These are phyloP conservation scores for Porites lutea DNA, from an alignment of 64 coral and sea anemone genomes.

Conservation along the genomic window DNA sequence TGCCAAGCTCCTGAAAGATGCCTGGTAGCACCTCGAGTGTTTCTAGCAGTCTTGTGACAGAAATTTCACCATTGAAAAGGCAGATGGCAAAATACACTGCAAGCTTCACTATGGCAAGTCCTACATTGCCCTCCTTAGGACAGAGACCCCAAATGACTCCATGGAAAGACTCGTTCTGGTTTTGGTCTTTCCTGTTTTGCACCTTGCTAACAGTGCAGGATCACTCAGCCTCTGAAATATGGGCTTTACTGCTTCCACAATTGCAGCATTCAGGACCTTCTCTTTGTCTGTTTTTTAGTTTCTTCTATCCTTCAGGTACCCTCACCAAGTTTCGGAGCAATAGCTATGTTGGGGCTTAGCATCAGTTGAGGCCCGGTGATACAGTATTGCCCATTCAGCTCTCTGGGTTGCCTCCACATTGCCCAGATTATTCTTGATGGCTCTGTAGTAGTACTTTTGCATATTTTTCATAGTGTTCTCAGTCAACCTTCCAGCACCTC, in stretches of 20 bases:
- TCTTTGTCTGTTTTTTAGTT: conserved; percentile 21
- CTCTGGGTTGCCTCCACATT: conserved; percentile 4
- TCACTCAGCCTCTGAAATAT: conserved; percentile 19
- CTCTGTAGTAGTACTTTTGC: conserved; percentile 39
- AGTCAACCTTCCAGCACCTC: conserved; percentile 15
- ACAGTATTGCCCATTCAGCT: conserved; percentile 23
- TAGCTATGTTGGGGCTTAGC: conserved; percentile 17
- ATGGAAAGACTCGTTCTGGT: conserved; percentile 40
- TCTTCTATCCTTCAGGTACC: neutral
- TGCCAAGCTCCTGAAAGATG: too few relatives aligned
- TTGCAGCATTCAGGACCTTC: conserved; percentile 22
- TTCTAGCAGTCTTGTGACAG: neutral
- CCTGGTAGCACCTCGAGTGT: too few relatives aligned
- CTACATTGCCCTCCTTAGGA: conserved; percentile 21
- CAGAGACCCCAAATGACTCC: conserved; percentile 35
- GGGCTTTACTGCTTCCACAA: conserved; percentile 31
- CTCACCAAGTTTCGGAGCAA: conserved; percentile 47
- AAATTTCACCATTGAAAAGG: conserved; percentile 29
- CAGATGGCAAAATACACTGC: conserved; percentile 26
- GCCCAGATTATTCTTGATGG: conserved; percentile 31
- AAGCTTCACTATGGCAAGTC: neutral
- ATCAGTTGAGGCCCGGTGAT: conserved; percentile 45
- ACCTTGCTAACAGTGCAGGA: conserved; percentile 17
- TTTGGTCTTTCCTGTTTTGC: conserved; percentile 38
- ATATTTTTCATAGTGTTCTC: conserved; percentile 20